Evolutionary conservation across 2,797 vertebrate species (phyloP).

Genomic region (Liparis tanakae): DNA sequence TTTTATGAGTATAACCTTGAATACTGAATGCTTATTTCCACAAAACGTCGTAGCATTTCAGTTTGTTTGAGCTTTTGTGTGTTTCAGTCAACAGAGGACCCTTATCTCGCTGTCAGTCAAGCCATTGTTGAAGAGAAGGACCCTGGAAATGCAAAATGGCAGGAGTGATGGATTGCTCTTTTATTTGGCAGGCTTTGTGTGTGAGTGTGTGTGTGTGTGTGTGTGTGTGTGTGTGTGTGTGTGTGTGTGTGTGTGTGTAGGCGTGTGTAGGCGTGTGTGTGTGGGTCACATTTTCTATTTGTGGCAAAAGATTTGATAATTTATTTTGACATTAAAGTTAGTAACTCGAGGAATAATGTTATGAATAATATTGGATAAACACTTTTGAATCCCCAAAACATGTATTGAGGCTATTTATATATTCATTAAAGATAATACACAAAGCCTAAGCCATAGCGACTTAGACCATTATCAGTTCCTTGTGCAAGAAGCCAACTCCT

Average conservation of each 20-base stretch:
- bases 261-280: conserved; percentile 16
- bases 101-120: conserved; percentile 81
- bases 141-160: conserved; percentile 79
- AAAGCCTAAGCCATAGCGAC: conserved; percentile 17
- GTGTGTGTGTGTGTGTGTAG: conserved; percentile 14
- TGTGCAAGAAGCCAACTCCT: conserved; percentile 30
- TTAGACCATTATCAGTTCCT: conserved; percentile 27
- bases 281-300: not conserved
- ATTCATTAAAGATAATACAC: not conserved
- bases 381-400: not conserved
- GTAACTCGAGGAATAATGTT: not conserved
- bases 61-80: conserved; percentile 42
- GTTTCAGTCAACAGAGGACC: conserved; percentile 74
- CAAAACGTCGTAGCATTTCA: conserved; percentile 19
- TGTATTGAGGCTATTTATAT: not conserved
- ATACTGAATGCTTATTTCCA: conserved; percentile 7
- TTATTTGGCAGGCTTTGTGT: conserved; percentile 78
- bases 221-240: conserved; percentile 6
- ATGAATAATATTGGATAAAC: not conserved
- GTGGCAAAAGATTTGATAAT: not conserved
- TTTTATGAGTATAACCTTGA: not conserved
- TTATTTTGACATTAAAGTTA: not conserved
- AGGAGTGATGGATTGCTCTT: conserved; percentile 84
- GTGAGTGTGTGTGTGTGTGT: conserved; percentile 3
- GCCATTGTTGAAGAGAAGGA: conserved; percentile 75